Conservation (phyloP, 1,140 invertebrate species). For the Venturia canescens region DNA sequence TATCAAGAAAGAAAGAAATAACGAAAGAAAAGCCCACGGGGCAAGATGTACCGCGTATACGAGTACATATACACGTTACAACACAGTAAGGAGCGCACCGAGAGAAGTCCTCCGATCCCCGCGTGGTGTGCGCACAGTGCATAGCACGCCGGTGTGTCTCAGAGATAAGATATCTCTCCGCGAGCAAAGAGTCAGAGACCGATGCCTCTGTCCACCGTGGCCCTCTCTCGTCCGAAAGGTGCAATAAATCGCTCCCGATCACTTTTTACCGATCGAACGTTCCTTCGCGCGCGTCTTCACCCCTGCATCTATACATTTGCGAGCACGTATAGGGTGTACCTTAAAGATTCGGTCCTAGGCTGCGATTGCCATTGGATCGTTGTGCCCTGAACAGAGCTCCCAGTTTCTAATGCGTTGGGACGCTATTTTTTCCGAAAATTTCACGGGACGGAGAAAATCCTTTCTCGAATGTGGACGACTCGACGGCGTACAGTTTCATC, state of each 20-base stretch:
- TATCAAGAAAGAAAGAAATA: constrained; percentile 60
- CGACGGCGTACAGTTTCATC: too few relatives aligned
- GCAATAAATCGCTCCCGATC: constrained; percentile 74
- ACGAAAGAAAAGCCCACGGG: constrained; percentile 43
- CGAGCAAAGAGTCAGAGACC: constrained; percentile 61
- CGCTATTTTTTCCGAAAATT: too few relatives aligned
- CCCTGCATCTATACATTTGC: background rate
- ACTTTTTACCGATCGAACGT: constrained; percentile 69
- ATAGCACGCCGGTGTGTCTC: constrained; percentile 59
- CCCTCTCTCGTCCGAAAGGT: constrained; percentile 64
- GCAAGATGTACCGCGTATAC: constrained; percentile 10
- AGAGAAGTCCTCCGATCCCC: constrained; percentile 52
- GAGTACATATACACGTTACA: constrained; percentile 2
- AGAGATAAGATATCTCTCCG: constrained; percentile 72
- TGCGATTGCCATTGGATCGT: too few relatives aligned
- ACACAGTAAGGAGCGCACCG: constrained; percentile 59
- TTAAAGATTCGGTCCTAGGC: too few relatives aligned
- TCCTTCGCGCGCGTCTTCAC: constrained; percentile 30
- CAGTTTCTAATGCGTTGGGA: too few relatives aligned
- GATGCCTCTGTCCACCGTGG: constrained; percentile 65
- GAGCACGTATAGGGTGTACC: background rate
- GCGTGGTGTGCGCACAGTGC: constrained; percentile 25
- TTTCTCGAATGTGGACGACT: too few relatives aligned
- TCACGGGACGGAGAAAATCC: too few relatives aligned
- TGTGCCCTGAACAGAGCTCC: too few relatives aligned